A percentile compares a stretch with the other conserved stretches of the same genome.
Evolutionary conservation across 2,113 vertebrate species (phyloP).

Genomic region (Thymallus thymallus): DNA sequence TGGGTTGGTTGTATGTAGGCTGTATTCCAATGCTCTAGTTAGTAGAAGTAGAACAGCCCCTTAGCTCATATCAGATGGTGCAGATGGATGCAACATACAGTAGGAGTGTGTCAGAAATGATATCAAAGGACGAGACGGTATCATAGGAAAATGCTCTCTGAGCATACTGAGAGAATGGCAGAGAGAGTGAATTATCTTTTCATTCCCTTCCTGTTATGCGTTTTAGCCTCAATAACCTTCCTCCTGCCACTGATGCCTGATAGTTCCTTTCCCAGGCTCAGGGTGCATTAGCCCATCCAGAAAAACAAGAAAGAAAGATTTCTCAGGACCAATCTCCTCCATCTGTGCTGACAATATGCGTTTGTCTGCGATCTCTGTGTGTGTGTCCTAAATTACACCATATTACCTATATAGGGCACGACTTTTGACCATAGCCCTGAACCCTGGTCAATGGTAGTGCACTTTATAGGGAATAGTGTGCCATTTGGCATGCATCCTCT

Average conservation of each 20-base stretch:
- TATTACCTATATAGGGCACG: no score
- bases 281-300: conserved; percentile 25
- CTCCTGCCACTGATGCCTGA: not conserved
- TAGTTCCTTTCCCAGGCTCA: conserved; percentile 17
- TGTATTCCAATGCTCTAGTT: not conserved
- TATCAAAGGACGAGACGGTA: no score
- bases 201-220: not conserved
- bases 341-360: conserved; percentile 2
- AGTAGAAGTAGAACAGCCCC: not conserved
- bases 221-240: not conserved
- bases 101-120: no score
- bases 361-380: not conserved
- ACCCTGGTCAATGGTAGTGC: no score
- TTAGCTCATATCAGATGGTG: not conserved
- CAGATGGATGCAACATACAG: conserved; percentile 1
- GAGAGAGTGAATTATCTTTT: no score
- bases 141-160: no score
- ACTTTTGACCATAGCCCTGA: no score
- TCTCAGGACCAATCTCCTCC: conserved; percentile 3
- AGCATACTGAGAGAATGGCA: no score
- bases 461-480: no score
- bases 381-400: no score
- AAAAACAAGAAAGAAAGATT: conserved; percentile 35
- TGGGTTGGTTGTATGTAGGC: not conserved
- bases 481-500: not conserved